These are phyloP conservation scores for Eriocheir sinensis DNA, from an alignment of 1,140 invertebrate genomes.

Conservation along the genomic window DNA sequence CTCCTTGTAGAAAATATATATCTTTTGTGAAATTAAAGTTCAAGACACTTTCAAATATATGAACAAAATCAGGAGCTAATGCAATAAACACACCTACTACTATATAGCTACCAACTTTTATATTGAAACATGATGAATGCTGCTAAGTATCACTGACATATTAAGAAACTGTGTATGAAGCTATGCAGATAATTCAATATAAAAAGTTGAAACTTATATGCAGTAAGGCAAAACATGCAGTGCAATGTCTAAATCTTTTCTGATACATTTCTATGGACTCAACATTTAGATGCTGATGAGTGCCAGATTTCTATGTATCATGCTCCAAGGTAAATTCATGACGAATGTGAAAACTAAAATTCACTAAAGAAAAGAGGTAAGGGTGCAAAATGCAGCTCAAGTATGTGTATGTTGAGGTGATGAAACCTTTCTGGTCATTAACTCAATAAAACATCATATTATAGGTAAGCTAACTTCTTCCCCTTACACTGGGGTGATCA, in stretches of 20 bases:
- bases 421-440: neutral
- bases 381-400: neutral
- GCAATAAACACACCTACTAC: no score
- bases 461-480: no score
- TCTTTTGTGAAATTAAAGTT: no score
- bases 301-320: neutral
- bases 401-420: neutral
- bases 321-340: neutral
- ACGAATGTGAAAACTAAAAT: neutral
- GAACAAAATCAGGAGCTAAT: no score
- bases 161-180: no score
- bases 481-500: no score
- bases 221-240: neutral
- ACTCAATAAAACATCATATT: no score
- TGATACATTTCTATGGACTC: neutral
- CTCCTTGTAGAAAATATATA: no score
- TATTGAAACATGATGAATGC: no score
- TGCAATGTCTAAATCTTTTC: constrained; percentile 8
- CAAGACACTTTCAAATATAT: no score
- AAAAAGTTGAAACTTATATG: neutral
- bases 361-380: neutral
- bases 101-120: no score
- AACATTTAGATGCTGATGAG: neutral
- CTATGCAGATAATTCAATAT: neutral
- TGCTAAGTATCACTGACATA: no score